These are phyloP conservation scores for Phaedon cochleariae DNA, from an alignment of 2,888 invertebrate species.

Conservation along the genomic window DNA sequence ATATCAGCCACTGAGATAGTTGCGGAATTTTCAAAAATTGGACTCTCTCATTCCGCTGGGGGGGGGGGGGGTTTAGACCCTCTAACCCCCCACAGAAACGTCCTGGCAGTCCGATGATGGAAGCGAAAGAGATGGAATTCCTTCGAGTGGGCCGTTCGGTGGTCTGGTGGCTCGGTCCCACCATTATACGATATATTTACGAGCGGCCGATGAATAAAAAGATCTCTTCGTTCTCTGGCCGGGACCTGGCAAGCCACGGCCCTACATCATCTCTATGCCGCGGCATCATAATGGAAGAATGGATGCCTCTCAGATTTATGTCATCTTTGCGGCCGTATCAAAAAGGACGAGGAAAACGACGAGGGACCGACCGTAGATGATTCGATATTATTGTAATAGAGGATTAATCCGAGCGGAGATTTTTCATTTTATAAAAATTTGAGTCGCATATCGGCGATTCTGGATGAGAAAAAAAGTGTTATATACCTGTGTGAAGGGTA, in stretches of 20 bases:
- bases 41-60: too few relatives aligned
- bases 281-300: conserved; percentile 60
- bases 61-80: too few relatives aligned
- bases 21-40: too few relatives aligned
- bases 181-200: conserved; percentile 54
- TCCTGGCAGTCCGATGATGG: too few relatives aligned
- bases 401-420: not conserved
- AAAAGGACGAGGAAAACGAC: conserved; percentile 34
- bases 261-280: conserved; percentile 57
- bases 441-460: not conserved
- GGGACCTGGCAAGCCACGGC: conserved; percentile 38
- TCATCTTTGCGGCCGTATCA: conserved; percentile 60
- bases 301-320: conserved; percentile 55
- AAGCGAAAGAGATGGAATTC: conserved; percentile 27
- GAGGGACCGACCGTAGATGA: not conserved
- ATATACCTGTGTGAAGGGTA: too few relatives aligned
- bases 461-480: too few relatives aligned
- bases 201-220: conserved; percentile 53
- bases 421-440: not conserved
- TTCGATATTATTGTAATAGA: not conserved
- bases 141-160: conserved; percentile 32
- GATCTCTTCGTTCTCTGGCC: conserved; percentile 29
- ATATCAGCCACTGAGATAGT: too few relatives aligned
- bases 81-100: too few relatives aligned
- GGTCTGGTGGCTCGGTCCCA: conserved; percentile 36